Conservation (phyloP, 2,888 invertebrate genomes). For the Mimumesa dahlbomi region DNA sequence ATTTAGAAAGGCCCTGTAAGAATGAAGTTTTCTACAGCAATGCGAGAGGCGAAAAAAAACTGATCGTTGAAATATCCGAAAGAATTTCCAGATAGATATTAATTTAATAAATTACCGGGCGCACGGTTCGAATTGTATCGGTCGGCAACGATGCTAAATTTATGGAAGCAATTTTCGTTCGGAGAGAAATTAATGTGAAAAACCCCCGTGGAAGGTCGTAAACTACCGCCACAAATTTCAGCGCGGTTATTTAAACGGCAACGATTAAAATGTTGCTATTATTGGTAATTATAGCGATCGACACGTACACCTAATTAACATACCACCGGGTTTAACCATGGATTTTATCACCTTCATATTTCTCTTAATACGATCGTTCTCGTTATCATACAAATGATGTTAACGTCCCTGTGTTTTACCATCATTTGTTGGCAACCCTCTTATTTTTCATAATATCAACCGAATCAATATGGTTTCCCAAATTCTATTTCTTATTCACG, state of each 20-base stretch:
- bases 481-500: no score
- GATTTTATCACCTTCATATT: constrained; percentile 18
- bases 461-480: no score
- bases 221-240: constrained; percentile 48
- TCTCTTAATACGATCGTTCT: constrained; percentile 7
- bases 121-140: constrained; percentile 27
- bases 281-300: constrained; percentile 50
- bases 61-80: constrained; percentile 1
- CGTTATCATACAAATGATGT: constrained; percentile 6
- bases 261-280: constrained; percentile 53
- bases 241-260: constrained; percentile 46
- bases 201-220: constrained; percentile 32
- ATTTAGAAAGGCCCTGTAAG: no score
- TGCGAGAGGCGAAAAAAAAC: neutral
- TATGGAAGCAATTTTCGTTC: constrained; percentile 44
- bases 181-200: constrained; percentile 46
- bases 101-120: constrained; percentile 38
- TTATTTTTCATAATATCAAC: neutral
- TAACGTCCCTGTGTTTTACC: neutral
- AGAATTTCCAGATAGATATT: constrained; percentile 28
- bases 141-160: constrained; percentile 27
- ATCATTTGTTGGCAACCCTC: neutral
- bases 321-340: constrained; percentile 23
- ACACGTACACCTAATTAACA: constrained; percentile 47
- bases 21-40: neutral